Conservation (phyloP, 2,797 vertebrate genomes). For the Natrix natrix region DNA sequence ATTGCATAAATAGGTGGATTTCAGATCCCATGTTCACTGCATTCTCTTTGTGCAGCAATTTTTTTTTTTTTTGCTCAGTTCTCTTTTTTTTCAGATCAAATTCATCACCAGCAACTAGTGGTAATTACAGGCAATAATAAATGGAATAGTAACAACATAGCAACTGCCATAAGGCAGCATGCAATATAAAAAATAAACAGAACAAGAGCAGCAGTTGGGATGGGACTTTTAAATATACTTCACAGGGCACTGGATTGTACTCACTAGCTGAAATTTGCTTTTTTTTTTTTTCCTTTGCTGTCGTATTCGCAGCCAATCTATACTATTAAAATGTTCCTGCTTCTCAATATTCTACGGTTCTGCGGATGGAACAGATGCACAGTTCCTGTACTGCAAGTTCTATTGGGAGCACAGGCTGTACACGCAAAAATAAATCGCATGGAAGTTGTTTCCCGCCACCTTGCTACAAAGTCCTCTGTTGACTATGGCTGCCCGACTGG, state of each 20-base stretch:
- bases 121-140: background rate
- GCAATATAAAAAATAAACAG: background rate
- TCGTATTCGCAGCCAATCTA: constrained; percentile 35
- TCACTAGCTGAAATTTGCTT: constrained; percentile 5
- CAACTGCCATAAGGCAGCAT: background rate
- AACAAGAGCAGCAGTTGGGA: background rate
- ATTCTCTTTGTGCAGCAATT: background rate
- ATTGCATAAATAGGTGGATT: background rate
- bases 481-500: constrained; percentile 61
- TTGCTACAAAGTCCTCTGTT: constrained; percentile 69
- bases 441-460: constrained; percentile 76
- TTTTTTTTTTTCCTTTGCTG: constrained; percentile 9
- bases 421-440: constrained; percentile 82
- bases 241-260: background rate
- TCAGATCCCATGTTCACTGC: background rate
- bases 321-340: constrained; percentile 41
- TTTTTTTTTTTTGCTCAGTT: too few relatives aligned
- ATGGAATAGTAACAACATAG: background rate
- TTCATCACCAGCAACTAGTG: background rate
- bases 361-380: constrained; percentile 82
- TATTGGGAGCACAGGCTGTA: constrained; percentile 73
- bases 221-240: constrained; percentile 28
- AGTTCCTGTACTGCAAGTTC: constrained; percentile 76
- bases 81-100: background rate
- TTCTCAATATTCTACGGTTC: constrained; percentile 63